Base-by-base conservation (phyloP, 2,113 vertebrate genomes). In the Fregata magnificens region DNA sequence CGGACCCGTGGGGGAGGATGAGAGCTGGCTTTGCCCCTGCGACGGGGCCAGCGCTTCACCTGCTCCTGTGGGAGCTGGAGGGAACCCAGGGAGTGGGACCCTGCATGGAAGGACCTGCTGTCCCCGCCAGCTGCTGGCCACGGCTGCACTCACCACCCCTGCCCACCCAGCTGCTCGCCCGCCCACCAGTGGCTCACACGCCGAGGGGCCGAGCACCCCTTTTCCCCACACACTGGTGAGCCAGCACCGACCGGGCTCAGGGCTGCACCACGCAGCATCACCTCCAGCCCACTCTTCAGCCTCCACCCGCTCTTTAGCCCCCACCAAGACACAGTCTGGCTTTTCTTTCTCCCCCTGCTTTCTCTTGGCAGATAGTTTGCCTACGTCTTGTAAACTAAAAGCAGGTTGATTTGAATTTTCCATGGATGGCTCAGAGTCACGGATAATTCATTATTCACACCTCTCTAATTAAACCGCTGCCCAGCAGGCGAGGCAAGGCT, bases 381-480 rank as follows among this genome's bases (percentile, higher is more conserved):
- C 87, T 90, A 93, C n/a, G 49, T 56, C 84, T 70, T 26, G 34
- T 53, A 86, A 84, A 94, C 34, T 8, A 72, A 88, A 72, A 94
- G 91, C 95, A 96, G 96, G 96, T 96, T 96, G 97, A 97, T 97
- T 80, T 95, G 88, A 94, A 97, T 97, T 97, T 96, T 98, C 97
- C 97, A 89, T 72, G 71, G 97, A 93, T 79, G 91, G 79, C 85
- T 95, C 20, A 2, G 92, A 97, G 96, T 94, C 95, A 94, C 24
- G 55, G 96, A 96, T 95, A 97, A 98, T 97, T 94, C 97, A 97
- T 98, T 98, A 95, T 97, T 96, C 96, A 97, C 97, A 96, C 96
- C 93, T 95, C 97, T 66, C 93, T 97, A 96, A 97, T 97, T 95
- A 96, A 97, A 95, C 89, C 13, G 11, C 85, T 95, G 95, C 96